Evolutionary conservation across 2,797 vertebrate genomes (phyloP).

Genomic region (Saxicola maurus): DNA sequence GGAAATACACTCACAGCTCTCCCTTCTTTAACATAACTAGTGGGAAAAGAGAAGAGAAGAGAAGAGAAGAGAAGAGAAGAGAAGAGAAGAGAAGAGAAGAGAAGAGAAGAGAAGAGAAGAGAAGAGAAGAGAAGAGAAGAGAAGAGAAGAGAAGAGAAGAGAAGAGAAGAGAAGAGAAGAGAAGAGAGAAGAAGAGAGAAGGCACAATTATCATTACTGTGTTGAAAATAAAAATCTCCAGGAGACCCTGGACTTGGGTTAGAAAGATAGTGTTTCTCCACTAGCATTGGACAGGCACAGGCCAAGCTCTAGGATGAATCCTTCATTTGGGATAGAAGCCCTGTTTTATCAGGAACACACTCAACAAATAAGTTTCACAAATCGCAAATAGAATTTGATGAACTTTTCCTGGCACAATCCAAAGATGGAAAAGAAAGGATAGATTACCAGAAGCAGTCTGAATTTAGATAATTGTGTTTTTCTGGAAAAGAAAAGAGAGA

Average conservation of each 20-base stretch:
- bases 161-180: fast-evolving
- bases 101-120: too few relatives aligned
- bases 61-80: fast-evolving
- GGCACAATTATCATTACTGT: background rate
- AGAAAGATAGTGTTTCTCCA: background rate
- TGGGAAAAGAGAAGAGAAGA: fast-evolving
- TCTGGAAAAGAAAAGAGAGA: background rate
- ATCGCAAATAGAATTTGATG: background rate
- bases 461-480: background rate
- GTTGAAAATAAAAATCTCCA: background rate
- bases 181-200: fast-evolving
- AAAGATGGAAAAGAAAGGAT: background rate
- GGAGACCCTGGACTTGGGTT: background rate
- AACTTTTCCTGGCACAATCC: background rate
- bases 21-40: background rate
- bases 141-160: fast-evolving
- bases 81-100: too few relatives aligned
- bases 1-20: background rate
- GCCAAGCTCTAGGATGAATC: background rate
- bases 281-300: background rate
- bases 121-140: too few relatives aligned
- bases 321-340: background rate
- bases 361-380: background rate
- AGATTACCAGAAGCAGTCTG: background rate
- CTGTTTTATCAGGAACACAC: background rate